Evolutionary conservation across 2,113 vertebrate genomes (phyloP).

Genomic region (Nestor notabilis): DNA sequence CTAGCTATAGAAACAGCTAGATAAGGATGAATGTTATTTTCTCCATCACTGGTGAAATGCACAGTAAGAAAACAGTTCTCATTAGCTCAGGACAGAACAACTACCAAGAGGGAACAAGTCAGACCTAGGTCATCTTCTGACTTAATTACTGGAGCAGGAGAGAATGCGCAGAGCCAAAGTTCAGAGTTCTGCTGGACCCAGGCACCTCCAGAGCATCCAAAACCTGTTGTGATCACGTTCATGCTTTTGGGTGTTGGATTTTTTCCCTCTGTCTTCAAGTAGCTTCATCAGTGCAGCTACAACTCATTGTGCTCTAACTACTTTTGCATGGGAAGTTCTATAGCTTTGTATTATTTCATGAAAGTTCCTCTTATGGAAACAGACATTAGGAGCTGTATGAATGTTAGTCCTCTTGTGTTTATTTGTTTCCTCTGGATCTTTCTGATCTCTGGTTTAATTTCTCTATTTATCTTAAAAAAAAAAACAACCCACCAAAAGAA

Average conservation of each 20-base stretch:
- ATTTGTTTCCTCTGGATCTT: background rate
- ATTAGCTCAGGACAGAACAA: background rate
- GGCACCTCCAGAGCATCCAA: background rate
- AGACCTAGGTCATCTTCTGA: background rate
- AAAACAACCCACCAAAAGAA: no score
- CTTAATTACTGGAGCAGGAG: background rate
- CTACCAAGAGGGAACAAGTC: background rate
- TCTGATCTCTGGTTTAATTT: background rate
- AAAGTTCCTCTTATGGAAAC: background rate
- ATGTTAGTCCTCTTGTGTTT: background rate
- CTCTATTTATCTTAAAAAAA: background rate
- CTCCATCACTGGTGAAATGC: background rate
- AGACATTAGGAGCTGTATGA: background rate
- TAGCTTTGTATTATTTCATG: background rate
- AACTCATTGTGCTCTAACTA: background rate
- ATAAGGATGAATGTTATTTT: background rate
- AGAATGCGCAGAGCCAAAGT: background rate
- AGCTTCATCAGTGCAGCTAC: background rate
- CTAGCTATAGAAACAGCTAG: background rate
- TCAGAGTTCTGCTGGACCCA: background rate
- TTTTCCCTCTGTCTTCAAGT: background rate
- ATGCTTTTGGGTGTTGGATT: fast-evolving
- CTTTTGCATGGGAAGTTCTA: background rate
- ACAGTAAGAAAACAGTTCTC: background rate
- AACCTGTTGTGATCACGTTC: background rate